These are phyloP conservation scores for Limenitis camilla DNA, from an alignment of 2,888 invertebrate genomes.

Conservation along the genomic window DNA sequence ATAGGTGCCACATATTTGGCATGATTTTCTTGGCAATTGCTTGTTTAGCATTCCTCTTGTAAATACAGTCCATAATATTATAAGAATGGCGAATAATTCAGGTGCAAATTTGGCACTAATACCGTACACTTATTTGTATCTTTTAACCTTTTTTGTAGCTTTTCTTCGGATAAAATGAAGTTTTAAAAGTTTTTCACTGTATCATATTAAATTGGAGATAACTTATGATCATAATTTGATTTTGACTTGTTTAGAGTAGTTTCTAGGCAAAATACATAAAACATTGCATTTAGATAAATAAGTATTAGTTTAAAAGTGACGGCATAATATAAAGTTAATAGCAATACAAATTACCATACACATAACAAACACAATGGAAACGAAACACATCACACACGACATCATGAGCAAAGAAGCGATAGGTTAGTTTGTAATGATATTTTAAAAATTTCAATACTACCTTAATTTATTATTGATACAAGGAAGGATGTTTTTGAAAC, in stretches of 20 bases:
- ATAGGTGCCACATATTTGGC: conserved; percentile 36
- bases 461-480: not conserved
- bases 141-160: not conserved
- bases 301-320: too few relatives aligned
- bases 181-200: too few relatives aligned
- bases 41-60: conserved; percentile 25
- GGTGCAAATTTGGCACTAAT: conserved; percentile 30
- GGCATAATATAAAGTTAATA: conserved; percentile 8
- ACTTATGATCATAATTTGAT: too few relatives aligned
- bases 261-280: too few relatives aligned
- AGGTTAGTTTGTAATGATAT: conserved; percentile 51
- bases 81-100: conserved; percentile 39
- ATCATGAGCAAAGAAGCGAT: conserved; percentile 60
- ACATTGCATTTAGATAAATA: too few relatives aligned
- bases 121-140: too few relatives aligned
- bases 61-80: conserved; percentile 30
- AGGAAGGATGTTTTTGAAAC: not conserved
- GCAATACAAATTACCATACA: conserved; percentile 28
- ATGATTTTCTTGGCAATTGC: conserved; percentile 42
- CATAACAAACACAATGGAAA: conserved; percentile 48
- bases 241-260: too few relatives aligned
- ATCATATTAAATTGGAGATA: too few relatives aligned
- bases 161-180: too few relatives aligned
- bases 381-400: conserved; percentile 48
- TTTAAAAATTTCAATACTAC: not conserved